Conservation (phyloP, 2,113 vertebrate species). For the Sapajus apella region DNA sequence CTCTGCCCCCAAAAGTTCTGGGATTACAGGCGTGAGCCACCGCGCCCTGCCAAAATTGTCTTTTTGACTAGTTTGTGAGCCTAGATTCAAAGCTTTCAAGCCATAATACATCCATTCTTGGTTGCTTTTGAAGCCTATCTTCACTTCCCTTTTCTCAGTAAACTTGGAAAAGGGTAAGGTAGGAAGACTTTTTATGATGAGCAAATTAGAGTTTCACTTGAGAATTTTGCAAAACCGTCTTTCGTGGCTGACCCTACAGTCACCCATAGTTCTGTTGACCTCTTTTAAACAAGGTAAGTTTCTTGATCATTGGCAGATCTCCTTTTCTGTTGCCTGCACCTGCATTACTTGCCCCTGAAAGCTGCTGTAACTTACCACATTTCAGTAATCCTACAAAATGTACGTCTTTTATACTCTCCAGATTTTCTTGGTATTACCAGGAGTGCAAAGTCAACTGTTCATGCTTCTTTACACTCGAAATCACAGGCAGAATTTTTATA, state of each 20-base stretch:
- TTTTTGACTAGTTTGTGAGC: background rate
- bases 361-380: accelerated
- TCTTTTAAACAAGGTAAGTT: background rate
- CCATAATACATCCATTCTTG: background rate
- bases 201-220: background rate
- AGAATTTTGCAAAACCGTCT: background rate
- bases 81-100: background rate
- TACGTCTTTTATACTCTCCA: background rate
- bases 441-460: background rate
- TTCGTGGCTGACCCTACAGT: background rate
- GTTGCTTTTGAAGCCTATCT: background rate
- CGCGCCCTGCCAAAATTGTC: background rate
- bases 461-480: background rate
- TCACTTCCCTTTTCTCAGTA: background rate
- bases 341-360: background rate
- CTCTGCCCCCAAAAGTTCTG: too few species aligned
- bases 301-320: background rate
- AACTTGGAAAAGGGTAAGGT: background rate
- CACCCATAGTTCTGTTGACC: background rate
- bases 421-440: background rate
- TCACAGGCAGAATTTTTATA: background rate
- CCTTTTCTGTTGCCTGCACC: background rate
- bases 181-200: background rate
- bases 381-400: background rate
- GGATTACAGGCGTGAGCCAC: too few species aligned